Conservation (phyloP, 2,797 vertebrate species). For the Labroides dimidiatus region DNA sequence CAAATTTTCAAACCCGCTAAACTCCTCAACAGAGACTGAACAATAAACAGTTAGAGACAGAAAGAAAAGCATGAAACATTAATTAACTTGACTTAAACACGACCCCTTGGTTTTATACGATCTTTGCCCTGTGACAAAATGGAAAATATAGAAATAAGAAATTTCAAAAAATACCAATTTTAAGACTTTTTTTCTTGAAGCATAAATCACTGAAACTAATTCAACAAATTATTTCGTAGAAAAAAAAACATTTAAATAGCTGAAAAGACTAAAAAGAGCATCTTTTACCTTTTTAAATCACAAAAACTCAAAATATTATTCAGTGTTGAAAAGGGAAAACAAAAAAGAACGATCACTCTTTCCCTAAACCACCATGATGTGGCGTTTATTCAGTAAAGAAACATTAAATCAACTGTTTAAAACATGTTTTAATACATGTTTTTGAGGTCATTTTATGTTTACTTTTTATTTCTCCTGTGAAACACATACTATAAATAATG, state of each 20-base stretch:
- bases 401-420: not conserved
- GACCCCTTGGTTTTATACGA: constrained; percentile 6
- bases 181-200: too few relatives aligned
- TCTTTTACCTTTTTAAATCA: not conserved
- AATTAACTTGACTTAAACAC: not conserved
- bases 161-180: constrained; percentile 1
- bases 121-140: not conserved
- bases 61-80: constrained; percentile 27
- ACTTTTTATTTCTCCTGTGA: too few relatives aligned
- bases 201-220: too few relatives aligned
- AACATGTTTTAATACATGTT: not conserved
- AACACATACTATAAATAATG: too few relatives aligned
- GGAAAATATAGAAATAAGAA: constrained; percentile 18
- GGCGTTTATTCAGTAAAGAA: not conserved
- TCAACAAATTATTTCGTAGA: constrained; percentile 1
- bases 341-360: not conserved
- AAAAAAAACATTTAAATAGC: not conserved
- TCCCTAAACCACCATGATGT: not conserved
- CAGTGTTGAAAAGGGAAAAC: not conserved
- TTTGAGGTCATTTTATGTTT: too few relatives aligned
- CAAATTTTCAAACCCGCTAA: constrained; percentile 37
- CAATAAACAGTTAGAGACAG: constrained; percentile 39
- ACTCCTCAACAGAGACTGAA: constrained; percentile 31
- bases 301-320: not conserved
- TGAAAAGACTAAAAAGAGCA: not conserved